phyloP scores from a whole-genome alignment of 2,113 vertebrate genomes.

The Scomber scombrus region DNA sequence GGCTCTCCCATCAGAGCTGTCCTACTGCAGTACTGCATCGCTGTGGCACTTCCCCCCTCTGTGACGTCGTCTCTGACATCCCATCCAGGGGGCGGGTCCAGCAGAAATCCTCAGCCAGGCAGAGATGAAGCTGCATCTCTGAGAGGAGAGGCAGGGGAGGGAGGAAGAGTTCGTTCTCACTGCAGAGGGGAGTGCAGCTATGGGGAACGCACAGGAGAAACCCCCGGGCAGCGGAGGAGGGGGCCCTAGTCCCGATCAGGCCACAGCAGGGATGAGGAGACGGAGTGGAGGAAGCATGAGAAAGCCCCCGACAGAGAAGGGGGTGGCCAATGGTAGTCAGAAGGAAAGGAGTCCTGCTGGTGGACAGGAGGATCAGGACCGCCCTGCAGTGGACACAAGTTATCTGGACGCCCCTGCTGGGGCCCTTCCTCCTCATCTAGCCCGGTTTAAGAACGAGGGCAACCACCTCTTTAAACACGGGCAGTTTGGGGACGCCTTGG shows the following conservation, averaged over 20 bases:
- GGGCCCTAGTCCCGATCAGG: slow-evolving; percentile 34
- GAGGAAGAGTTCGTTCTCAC: slow-evolving; percentile 50
- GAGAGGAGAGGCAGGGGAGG: slow-evolving; percentile 54
- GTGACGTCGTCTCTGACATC: slow-evolving; percentile 82
- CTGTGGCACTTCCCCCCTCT: slow-evolving; percentile 67
- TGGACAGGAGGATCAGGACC: slow-evolving; percentile 22
- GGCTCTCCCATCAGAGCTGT: slow-evolving; percentile 49
- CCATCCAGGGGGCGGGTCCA: slow-evolving; percentile 77
- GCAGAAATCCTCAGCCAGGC: slow-evolving; percentile 65
- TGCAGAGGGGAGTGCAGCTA: slow-evolving; percentile 75
- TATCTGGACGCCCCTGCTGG: slow-evolving; percentile 81
- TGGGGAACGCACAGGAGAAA: slow-evolving; percentile 94
- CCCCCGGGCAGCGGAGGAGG: slow-evolving; percentile 72
- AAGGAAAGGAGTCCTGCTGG: slow-evolving; percentile 28
- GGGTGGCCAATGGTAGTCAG: slow-evolving; percentile 68
- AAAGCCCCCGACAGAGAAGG: slow-evolving; percentile 45
- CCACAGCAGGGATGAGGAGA: slow-evolving; percentile 36
- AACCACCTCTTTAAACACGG: slow-evolving; percentile 92
- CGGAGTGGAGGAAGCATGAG: slow-evolving; percentile 39
- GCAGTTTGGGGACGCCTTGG: slow-evolving; percentile 90
- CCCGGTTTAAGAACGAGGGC: slow-evolving; percentile 88
- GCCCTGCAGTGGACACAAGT: slow-evolving; percentile 69
- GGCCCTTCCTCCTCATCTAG: slow-evolving; percentile 83
- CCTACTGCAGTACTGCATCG: slow-evolving; percentile 69
- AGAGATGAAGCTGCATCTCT: slow-evolving; percentile 77